These are phyloP conservation scores for Zootermopsis nevadensis DNA, from an alignment of 2,888 invertebrate genomes.

Conservation along the genomic window DNA sequence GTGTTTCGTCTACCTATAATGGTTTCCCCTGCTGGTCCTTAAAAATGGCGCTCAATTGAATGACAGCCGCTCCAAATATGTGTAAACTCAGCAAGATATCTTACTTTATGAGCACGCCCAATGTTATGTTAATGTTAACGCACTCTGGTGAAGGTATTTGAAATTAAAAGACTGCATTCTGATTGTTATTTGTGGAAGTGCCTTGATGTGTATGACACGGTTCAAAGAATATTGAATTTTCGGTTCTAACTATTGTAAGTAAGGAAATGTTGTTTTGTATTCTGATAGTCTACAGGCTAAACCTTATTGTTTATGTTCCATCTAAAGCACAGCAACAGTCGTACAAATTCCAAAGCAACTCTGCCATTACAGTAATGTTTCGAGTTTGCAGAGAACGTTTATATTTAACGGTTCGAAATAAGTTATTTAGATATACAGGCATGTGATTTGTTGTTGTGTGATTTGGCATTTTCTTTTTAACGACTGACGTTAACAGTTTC, in stretches of 20 bases:
- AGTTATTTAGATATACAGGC: too few relatives aligned
- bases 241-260: constrained; percentile 27
- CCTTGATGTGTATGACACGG: neutral
- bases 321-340: neutral
- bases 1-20: too few relatives aligned
- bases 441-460: too few relatives aligned
- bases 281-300: neutral
- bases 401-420: neutral
- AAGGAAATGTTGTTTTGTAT: neutral
- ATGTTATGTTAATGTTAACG: constrained; percentile 1
- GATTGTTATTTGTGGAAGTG: neutral
- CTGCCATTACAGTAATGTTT: neutral
- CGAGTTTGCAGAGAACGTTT: neutral
- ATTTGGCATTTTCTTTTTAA: too few relatives aligned
- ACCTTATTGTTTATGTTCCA: neutral
- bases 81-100: neutral
- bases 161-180: neutral
- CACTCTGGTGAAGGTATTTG: constrained; percentile 3
- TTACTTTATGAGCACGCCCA: neutral
- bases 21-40: too few relatives aligned
- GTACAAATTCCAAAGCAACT: neutral
- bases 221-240: neutral
- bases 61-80: too few relatives aligned
- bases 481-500: too few relatives aligned
- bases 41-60: too few relatives aligned